A percentile compares a stretch with the other conserved stretches of the same genome.
phyloP scores from a whole-genome alignment of 2,797 vertebrate species.

The Rallus crepitans region DNA sequence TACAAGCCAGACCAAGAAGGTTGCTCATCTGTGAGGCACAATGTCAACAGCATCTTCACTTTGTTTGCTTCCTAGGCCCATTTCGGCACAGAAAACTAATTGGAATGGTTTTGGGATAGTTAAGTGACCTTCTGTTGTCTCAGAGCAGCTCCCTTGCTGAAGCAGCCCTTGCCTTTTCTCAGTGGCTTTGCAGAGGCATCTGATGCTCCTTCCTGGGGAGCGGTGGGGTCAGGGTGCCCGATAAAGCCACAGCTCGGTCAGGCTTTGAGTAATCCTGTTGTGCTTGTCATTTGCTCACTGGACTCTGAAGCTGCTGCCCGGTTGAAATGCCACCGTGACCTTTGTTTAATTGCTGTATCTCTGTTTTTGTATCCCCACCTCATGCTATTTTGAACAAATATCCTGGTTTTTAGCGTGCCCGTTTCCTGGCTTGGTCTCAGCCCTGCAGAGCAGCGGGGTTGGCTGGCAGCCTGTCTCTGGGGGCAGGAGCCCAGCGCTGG shows the following conservation, averaged over 20 bases:
- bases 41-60: background rate
- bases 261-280: background rate
- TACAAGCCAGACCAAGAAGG: background rate
- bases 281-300: background rate
- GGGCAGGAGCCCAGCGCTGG: background rate
- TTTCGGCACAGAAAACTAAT: background rate
- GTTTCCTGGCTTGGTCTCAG: fast-evolving
- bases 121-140: background rate
- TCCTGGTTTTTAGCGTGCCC: background rate
- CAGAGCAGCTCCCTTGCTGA: background rate
- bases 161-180: background rate
- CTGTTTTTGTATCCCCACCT: background rate
- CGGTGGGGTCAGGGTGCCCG: background rate
- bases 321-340: background rate
- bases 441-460: background rate
- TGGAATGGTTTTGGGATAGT: background rate
- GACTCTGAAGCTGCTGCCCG: background rate
- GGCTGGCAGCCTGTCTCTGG: background rate
- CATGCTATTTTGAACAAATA: background rate
- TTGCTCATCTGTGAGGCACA: background rate
- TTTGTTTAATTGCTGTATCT: background rate
- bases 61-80: background rate
- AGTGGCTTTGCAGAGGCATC: background rate
- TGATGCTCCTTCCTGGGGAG: fast-evolving
- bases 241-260: background rate